Percentiles rank a stretch among this genome's conserved stretches.
Conservation (phyloP, 2,797 vertebrate species). For the Gymnopithys bicolor region DNA sequence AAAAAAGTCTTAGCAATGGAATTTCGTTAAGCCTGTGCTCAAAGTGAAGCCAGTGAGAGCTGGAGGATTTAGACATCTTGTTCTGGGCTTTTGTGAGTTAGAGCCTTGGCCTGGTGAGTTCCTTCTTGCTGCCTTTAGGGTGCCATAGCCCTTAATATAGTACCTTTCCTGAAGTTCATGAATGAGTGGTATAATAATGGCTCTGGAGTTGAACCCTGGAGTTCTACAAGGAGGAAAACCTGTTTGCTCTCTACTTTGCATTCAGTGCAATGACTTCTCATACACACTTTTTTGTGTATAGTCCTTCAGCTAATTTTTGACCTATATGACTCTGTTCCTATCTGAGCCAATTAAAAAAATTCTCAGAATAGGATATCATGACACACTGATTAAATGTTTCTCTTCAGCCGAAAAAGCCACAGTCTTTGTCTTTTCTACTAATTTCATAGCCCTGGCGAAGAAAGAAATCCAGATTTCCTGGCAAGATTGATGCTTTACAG, state of each 20-base stretch:
- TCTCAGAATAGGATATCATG: neutral
- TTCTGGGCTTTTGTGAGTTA: neutral
- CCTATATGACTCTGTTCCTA: constrained; percentile 4
- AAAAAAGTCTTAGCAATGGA: neutral
- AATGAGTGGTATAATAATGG: neutral
- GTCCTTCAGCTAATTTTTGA: constrained; percentile 27
- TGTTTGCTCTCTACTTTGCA: neutral
- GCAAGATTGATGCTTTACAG: neutral
- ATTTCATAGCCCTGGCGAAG: neutral
- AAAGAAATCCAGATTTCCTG: constrained; percentile 14
- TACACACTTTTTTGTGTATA: neutral
- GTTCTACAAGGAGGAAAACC: neutral
- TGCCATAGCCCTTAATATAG: neutral
- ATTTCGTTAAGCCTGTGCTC: neutral
- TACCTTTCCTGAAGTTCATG: neutral
- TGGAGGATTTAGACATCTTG: neutral
- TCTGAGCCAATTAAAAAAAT: constrained; percentile 31
- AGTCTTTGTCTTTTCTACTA: neutral
- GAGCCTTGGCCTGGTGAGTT: neutral
- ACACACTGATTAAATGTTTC: constrained; percentile 13
- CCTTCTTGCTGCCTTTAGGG: neutral
- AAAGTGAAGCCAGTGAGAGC: neutral
- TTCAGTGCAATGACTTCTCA: neutral
- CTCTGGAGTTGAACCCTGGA: neutral
- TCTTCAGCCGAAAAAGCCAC: neutral